Evolutionary conservation across 2,113 vertebrate species (phyloP).

Genomic region (Lophotis ruficrista): DNA sequence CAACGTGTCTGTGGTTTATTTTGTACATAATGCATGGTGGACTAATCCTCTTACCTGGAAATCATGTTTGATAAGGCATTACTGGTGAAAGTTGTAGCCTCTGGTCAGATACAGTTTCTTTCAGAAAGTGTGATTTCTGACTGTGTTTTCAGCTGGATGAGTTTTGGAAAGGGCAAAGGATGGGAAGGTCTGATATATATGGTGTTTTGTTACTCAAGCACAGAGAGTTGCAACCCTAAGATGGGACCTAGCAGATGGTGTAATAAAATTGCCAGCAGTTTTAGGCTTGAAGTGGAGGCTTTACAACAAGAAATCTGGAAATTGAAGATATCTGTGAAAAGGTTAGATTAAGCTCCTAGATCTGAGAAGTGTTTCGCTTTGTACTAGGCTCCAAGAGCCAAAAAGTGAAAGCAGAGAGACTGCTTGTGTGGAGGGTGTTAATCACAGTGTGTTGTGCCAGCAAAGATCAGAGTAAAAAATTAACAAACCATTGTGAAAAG

Average conservation of each 20-base stretch:
- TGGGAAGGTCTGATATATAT: neutral
- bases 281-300: neutral
- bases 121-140: neutral
- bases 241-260: conserved; percentile 2
- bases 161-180: neutral
- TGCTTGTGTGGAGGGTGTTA: neutral
- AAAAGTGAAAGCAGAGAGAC: neutral
- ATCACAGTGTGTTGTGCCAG: neutral
- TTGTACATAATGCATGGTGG: neutral
- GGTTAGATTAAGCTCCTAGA: neutral
- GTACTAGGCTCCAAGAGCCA: neutral
- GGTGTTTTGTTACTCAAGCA: neutral
- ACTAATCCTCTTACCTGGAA: conserved; percentile 39
- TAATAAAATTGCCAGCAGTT: conserved; percentile 17
- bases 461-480: neutral
- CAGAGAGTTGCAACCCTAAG: neutral
- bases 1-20: neutral
- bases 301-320: conserved; percentile 10
- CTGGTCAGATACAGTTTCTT: neutral
- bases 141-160: neutral
- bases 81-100: neutral
- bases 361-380: neutral
- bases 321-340: neutral
- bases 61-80: neutral
- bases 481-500: neutral